Conservation (phyloP, 2,888 invertebrate species). For the Polyommatus icarus region DNA sequence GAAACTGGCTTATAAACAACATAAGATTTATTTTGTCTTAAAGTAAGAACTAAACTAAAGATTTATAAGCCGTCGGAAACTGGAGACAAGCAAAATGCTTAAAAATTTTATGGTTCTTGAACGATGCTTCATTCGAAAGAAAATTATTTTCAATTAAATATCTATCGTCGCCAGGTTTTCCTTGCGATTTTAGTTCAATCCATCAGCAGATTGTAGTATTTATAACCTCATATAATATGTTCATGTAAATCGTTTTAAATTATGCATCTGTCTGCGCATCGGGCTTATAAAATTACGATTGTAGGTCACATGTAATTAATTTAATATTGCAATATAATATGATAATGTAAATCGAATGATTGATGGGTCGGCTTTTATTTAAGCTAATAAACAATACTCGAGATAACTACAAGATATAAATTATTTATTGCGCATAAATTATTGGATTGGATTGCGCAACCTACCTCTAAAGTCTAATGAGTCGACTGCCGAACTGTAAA, state of each 20-base stretch:
- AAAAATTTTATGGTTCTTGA: too few species aligned
- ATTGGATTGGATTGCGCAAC: neutral
- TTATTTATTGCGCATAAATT: constrained; percentile 26
- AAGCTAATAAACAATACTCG: constrained; percentile 28
- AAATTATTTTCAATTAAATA: neutral
- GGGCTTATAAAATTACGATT: neutral
- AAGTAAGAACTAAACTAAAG: too few species aligned
- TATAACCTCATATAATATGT: constrained; percentile 14
- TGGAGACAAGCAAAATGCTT: too few species aligned
- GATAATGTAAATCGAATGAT: constrained; percentile 8
- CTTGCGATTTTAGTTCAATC: neutral
- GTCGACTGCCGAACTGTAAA: neutral
- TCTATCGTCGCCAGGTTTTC: neutral
- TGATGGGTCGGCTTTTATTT: constrained; percentile 3
- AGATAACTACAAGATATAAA: constrained; percentile 15
- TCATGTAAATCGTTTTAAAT: constrained; percentile 8
- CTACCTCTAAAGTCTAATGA: neutral
- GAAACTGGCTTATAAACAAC: neutral
- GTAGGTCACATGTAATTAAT: constrained; percentile 16
- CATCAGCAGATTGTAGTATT: neutral
- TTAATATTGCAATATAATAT: constrained; percentile 9
- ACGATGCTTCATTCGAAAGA: neutral
- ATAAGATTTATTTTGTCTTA: too few species aligned
- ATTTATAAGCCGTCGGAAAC: neutral
- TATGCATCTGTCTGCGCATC: constrained; percentile 9